phyloP scores from a whole-genome alignment of 2,113 vertebrate species.

The Probosciger aterrimus region DNA sequence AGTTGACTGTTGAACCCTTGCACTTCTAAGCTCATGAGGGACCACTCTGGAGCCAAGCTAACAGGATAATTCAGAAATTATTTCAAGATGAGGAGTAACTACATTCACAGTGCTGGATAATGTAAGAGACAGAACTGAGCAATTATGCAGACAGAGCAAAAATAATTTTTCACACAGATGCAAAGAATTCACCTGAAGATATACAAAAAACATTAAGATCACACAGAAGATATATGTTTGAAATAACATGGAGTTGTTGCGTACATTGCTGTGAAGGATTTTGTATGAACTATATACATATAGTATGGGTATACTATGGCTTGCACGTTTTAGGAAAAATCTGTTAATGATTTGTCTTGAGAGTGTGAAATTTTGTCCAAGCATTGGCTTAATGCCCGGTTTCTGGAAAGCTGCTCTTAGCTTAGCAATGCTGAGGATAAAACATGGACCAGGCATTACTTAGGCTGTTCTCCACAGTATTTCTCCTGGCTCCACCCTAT shows the following conservation, averaged over 20 bases:
- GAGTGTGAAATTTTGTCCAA: neutral
- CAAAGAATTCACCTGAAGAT: neutral
- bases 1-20: neutral
- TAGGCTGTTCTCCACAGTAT: neutral
- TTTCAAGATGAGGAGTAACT: constrained; percentile 26
- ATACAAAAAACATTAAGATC: neutral
- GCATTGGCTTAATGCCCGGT: neutral
- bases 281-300: neutral
- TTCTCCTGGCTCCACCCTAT: neutral
- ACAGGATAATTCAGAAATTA: constrained; percentile 32
- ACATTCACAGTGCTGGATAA: neutral
- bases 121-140: neutral
- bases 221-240: neutral
- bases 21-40: neutral
- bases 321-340: neutral
- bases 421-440: neutral
- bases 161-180: neutral
- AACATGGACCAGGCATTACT: neutral
- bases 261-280: neutral
- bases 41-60: neutral
- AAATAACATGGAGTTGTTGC: neutral
- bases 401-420: neutral
- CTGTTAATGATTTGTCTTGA: neutral
- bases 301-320: neutral
- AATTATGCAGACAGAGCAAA: neutral